These are phyloP conservation scores for Halcyon senegalensis DNA, from an alignment of 2,113 vertebrate genomes.

Conservation along the genomic window DNA sequence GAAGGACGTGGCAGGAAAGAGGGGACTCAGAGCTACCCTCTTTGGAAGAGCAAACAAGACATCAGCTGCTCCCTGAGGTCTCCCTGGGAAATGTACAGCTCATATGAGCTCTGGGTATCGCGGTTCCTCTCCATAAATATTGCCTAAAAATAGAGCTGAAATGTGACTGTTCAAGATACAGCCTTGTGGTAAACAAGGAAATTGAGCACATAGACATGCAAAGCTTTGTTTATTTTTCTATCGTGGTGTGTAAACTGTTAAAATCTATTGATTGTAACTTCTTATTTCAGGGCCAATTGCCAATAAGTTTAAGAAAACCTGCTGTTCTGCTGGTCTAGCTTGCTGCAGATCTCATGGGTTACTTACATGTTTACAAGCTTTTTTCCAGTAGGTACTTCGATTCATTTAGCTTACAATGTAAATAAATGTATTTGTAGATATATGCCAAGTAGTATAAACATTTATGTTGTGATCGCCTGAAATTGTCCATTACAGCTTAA, in stretches of 20 bases:
- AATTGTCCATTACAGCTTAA: background rate
- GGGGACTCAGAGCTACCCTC: background rate
- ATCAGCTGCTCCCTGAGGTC: background rate
- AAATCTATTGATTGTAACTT: background rate
- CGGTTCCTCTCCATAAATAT: background rate
- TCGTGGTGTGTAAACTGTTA: background rate
- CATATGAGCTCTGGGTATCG: background rate
- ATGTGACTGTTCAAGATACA: constrained; percentile 13
- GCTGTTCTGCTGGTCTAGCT: background rate
- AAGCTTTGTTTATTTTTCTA: constrained; percentile 10
- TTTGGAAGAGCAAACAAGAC: background rate
- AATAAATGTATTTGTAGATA: background rate
- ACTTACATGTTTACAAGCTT: background rate
- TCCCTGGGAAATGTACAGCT: background rate
- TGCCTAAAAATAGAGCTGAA: constrained; percentile 49
- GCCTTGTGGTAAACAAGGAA: constrained; percentile 27
- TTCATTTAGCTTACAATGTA: background rate
- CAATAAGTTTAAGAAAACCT: background rate
- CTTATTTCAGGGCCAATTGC: background rate
- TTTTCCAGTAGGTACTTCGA: background rate
- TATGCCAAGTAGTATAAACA: background rate
- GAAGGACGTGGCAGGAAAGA: background rate
- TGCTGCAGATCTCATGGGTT: background rate
- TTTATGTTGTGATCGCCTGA: background rate
- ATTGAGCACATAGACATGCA: background rate